Evolutionary conservation across 2,797 vertebrate species (phyloP).

Genomic region (Sphenopsis melanotis): DNA sequence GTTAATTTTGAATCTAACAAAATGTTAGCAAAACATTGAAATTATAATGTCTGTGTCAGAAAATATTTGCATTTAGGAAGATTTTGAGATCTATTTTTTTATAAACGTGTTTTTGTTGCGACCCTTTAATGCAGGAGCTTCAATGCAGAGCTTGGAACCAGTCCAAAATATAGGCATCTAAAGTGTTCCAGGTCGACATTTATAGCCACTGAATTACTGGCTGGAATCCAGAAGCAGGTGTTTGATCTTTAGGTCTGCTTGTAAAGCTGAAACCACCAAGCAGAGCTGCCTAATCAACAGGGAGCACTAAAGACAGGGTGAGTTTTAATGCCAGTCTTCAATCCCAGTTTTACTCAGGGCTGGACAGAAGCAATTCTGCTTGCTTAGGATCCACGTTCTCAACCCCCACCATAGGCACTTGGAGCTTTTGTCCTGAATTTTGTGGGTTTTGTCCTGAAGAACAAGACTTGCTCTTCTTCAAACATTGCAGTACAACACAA

Average conservation of each 20-base stretch:
- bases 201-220: conserved; percentile 8
- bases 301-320: neutral
- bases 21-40: neutral
- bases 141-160: neutral
- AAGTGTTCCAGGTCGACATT: neutral
- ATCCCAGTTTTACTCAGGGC: neutral
- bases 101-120: neutral
- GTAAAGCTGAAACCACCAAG: conserved; percentile 5
- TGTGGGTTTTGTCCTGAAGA: neutral
- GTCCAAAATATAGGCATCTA: neutral
- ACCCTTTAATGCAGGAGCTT: conserved; percentile 2
- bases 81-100: neutral
- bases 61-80: neutral
- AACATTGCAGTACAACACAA: neutral
- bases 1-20: neutral
- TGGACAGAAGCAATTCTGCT: neutral
- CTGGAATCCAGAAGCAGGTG: conserved; percentile 39
- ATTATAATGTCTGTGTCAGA: neutral
- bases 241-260: conserved; percentile 28
- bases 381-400: neutral
- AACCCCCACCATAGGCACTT: neutral
- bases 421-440: neutral
- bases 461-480: neutral
- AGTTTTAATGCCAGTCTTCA: conserved; percentile 18
- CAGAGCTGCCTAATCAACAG: conserved; percentile 15